Evolutionary conservation across 2,113 vertebrate species (phyloP), one percentile per base, ranked within the genome.

Genomic region (Apodemus speciosus): DNA sequence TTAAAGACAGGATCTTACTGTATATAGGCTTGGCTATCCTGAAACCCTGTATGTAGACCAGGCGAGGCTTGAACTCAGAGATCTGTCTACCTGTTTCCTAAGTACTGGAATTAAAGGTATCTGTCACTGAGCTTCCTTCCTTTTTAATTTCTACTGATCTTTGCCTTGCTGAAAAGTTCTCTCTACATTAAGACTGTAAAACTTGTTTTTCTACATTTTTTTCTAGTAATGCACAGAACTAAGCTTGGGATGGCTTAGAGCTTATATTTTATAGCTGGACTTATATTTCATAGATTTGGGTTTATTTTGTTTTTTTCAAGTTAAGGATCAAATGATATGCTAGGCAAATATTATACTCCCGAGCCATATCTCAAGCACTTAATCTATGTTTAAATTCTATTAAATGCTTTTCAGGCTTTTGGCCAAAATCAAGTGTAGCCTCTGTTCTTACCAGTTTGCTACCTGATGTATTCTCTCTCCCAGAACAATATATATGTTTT

Each of bases 191-290:
- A 32, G 32, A 72, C 75, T 91, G 9, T 81, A 62, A 85, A 76
- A 75, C 85, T 56, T 32, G 4, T 72, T 83, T 71, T 88, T 91
- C 14, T 89, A 5, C 35, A 40, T 81, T 91, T 89, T 79, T 30
- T 85, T 88, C 16, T 83, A 72, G n/a, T 53, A 86, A 83, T 92
- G 60, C 83, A 43, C 72, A 62, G 43, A 93, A 88, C 72, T 92
- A 89, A 87, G 72, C 43, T 89, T 95, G 38, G 46, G 10, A 18
- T 77, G 3, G 5, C 76, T 73, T 94, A 81, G 23, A 92, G 69
- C 25, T 83, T 94, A 40, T 13, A 32, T 95, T 79, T 89, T 92
- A 21, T 85, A 72, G 46, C 89, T 93, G 58, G 20, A 69, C 1
- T 23, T 40, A 15, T 91, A n/a, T 83, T 91, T 81, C 38, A 86